A percentile compares a stretch with the other conserved stretches of the same genome.
These are phyloP conservation scores for Cosmopolites sordidus DNA, from an alignment of 2,888 invertebrate species.

Conservation along the genomic window DNA sequence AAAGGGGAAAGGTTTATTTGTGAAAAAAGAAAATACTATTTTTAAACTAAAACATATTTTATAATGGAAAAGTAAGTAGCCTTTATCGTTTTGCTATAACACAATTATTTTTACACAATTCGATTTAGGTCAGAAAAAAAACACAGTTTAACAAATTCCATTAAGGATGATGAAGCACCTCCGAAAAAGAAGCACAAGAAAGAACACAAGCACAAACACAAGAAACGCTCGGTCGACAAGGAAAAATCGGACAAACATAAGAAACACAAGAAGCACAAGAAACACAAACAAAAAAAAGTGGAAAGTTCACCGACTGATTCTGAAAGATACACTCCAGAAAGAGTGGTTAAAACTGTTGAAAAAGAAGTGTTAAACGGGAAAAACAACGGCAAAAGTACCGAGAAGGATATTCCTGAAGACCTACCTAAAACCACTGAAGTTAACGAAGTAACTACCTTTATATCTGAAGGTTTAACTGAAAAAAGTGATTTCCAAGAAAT, in stretches of 20 bases:
- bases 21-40: no score
- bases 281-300: constrained; percentile 51
- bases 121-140: constrained; percentile 8
- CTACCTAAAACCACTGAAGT: constrained; percentile 46
- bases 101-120: no score
- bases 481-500: constrained; percentile 53
- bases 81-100: no score
- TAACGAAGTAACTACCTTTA: constrained; percentile 50
- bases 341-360: constrained; percentile 32
- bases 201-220: constrained; percentile 56
- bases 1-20: no score
- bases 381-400: constrained; percentile 3
- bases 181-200: constrained; percentile 65
- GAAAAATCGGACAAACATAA: constrained; percentile 53
- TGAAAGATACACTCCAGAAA: constrained; percentile 46
- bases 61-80: no score
- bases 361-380: constrained; percentile 26
- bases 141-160: constrained; percentile 7
- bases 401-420: constrained; percentile 20
- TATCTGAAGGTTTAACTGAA: constrained; percentile 47
- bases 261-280: constrained; percentile 64
- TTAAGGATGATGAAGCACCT: constrained; percentile 2
- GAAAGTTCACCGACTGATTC: constrained; percentile 30
- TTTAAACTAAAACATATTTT: no score
- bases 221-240: constrained; percentile 51